A percentile compares a stretch with the other conserved stretches of the same genome.
phyloP scores from a whole-genome alignment of 2,797 vertebrate species.

The Gymnopithys bicolor region DNA sequence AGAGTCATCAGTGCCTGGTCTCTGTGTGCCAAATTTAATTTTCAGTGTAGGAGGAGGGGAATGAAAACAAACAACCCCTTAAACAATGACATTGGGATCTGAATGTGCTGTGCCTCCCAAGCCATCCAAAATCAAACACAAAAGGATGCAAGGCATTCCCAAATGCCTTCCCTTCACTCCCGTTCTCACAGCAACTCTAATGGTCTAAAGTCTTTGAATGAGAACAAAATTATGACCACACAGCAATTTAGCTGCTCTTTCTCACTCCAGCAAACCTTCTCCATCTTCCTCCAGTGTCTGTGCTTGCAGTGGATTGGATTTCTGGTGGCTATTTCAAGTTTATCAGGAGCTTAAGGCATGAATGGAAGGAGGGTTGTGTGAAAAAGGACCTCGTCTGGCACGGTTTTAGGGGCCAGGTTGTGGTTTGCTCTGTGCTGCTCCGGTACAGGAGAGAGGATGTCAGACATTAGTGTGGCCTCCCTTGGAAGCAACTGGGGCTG shows the following conservation, averaged over 20 bases:
- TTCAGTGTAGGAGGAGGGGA: constrained; percentile 30
- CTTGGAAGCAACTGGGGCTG: not conserved
- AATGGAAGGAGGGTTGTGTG: not conserved
- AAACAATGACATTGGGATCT: constrained; percentile 43
- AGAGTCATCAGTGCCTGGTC: constrained; percentile 47
- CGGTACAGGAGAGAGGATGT: not conserved
- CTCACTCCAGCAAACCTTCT: not conserved
- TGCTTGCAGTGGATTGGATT: not conserved
- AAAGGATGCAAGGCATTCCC: constrained; percentile 46
- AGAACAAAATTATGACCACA: not conserved
- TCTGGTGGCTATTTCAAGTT: not conserved
- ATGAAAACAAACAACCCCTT: constrained; percentile 53
- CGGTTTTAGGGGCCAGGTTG: not conserved
- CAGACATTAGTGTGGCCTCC: rapidly evolving
- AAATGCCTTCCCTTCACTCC: constrained; percentile 24
- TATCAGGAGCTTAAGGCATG: not conserved
- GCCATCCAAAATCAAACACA: constrained; percentile 4
- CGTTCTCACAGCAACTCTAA: not conserved
- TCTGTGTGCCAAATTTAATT: constrained; percentile 20
- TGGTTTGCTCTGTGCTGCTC: not conserved
- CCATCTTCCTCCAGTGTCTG: not conserved
- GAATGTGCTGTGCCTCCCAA: constrained; percentile 26
- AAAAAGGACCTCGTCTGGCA: not conserved
- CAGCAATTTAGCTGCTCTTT: not conserved
- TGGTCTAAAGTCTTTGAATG: not conserved